These are phyloP conservation scores for Cherax quadricarinatus DNA, from an alignment of 1,140 invertebrate species.

Conservation along the genomic window DNA sequence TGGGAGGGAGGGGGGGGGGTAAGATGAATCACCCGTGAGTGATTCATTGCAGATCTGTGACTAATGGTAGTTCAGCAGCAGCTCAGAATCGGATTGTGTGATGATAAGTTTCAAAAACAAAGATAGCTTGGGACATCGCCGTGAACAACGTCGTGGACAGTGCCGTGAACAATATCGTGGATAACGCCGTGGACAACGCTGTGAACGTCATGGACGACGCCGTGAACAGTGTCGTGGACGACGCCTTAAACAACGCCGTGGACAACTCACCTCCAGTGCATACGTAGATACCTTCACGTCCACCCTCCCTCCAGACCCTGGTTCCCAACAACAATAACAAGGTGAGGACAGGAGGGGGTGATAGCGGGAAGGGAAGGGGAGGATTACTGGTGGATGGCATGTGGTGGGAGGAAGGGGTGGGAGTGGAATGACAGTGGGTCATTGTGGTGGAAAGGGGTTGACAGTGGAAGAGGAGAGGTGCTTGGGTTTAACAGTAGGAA, in stretches of 20 bases:
- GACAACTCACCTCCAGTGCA: not conserved
- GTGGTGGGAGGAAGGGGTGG: not conserved
- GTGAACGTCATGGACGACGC: too few species aligned
- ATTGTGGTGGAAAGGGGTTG: not conserved
- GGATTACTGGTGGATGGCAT: too few species aligned
- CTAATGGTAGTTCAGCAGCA: not conserved
- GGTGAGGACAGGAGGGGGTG: constrained; percentile 27
- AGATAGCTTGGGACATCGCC: too few species aligned
- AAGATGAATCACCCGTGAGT: not conserved
- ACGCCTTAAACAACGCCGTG: not conserved
- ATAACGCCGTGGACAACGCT: too few species aligned
- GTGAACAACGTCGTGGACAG: too few species aligned
- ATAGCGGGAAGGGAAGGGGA: not conserved
- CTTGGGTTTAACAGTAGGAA: not conserved
- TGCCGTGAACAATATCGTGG: too few species aligned
- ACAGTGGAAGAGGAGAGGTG: not conserved
- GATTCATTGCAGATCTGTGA: not conserved
- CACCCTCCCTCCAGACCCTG: constrained; percentile 25
- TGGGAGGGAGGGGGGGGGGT: not conserved
- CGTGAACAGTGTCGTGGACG: too few species aligned
- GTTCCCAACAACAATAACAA: constrained; percentile 59
- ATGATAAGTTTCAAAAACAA: too few species aligned
- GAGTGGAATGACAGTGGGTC: too few species aligned
- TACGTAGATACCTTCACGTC: constrained; percentile 59
- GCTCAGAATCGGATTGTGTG: too few species aligned